These are phyloP conservation scores for Neolamprologus variostigma DNA, from an alignment of 2,113 vertebrate species.

Conservation along the genomic window DNA sequence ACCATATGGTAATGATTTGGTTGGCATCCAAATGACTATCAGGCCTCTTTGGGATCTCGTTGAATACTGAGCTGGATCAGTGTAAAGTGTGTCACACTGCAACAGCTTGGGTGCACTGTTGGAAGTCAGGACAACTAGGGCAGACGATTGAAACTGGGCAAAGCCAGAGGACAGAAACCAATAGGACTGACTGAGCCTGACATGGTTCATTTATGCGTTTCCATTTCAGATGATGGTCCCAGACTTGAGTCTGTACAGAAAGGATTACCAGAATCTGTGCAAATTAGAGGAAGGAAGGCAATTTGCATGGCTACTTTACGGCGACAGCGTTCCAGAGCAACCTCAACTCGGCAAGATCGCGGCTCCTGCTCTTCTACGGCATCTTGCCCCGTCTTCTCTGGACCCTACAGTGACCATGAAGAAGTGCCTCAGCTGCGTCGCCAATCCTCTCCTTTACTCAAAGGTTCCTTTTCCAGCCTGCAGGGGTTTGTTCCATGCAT, in stretches of 20 bases:
- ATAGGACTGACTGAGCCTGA: constrained; percentile 35
- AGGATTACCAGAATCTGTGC: constrained; percentile 23
- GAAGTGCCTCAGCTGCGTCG: constrained; percentile 39
- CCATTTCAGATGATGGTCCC: constrained; percentile 50
- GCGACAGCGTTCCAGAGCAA: constrained; percentile 29
- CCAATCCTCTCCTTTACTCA: constrained; percentile 62
- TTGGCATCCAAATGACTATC: constrained; percentile 8
- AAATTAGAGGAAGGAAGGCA: not conserved
- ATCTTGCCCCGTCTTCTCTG: constrained; percentile 69
- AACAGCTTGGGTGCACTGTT: not conserved
- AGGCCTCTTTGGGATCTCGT: not conserved
- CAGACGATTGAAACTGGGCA: constrained; percentile 38
- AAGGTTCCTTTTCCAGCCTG: constrained; percentile 30
- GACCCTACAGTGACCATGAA: constrained; percentile 58
- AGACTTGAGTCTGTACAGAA: constrained; percentile 60
- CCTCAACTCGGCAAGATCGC: constrained; percentile 48
- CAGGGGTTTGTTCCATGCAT: constrained; percentile 16
- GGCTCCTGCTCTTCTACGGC: constrained; percentile 66
- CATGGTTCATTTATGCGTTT: constrained; percentile 67
- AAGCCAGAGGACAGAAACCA: constrained; percentile 37
- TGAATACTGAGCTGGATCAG: not conserved
- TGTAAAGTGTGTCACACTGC: constrained; percentile 55
- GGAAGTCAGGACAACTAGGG: constrained; percentile 40
- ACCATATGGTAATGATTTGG: constrained; percentile 15
- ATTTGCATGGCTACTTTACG: constrained; percentile 32